Base-by-base conservation (phyloP, 2,888 invertebrate species). In the Trissonchulus latispiculum region DNA sequence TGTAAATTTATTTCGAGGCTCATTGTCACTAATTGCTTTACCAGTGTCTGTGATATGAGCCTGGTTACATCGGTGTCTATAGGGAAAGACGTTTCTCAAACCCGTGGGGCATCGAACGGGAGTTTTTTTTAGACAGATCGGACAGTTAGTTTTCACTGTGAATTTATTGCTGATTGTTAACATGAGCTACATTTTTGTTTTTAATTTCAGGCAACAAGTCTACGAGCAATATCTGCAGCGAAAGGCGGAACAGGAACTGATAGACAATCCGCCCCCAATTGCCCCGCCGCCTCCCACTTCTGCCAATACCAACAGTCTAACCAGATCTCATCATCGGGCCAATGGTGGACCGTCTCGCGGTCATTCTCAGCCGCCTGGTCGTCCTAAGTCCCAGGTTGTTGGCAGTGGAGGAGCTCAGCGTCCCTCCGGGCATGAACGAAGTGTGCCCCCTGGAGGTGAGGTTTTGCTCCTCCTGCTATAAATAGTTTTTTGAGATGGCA, bases 221-320 rank as follows among this genome's bases (percentile, higher is more conserved):
- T 69, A 18, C 48, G 74, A 75, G 68, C 36, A 74, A 37, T 75
- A 75, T 64, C 69, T 74, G 36, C 1, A 33, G 2, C 8, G 35
- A 2, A 75, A 75, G 36, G 75, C 67, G 18, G 73, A 75, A 59
- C 70, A 75, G 59, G 72, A 70, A 15, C 33, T 32, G 3, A 1
- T 62, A 31, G 75, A 72, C 29, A 62, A 61, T n/a, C n/a, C 18
- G 28, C 28, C 72, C 36, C 37, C 36, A 35, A 33, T 36, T 8
- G 36, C 33, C 36, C 69, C 69, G 15, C 69, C 69, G n/a, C 28
- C 33, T n/a, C 8, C 35, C 36, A 2, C 31, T 23, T 8, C 69
- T 23, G 28, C 36, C 33, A 31, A 35, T 18, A 8, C 66, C 18
- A 64, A 64, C 18, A 31, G 33, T 18, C 66, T n/a, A 18, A 32